Conservation (phyloP, 2,888 invertebrate species). For the Ochropacha duplaris region DNA sequence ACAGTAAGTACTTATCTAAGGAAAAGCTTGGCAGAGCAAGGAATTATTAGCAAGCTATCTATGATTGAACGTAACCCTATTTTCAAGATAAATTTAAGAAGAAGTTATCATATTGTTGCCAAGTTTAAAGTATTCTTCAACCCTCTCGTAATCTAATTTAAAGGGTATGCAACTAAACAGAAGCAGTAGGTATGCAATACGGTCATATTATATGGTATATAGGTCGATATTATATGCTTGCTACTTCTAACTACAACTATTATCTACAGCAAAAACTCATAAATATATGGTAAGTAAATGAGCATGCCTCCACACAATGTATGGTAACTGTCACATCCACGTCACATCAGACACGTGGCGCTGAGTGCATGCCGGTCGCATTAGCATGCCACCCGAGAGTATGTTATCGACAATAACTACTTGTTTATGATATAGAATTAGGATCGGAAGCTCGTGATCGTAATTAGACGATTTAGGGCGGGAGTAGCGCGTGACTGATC, state of each 20-base stretch:
- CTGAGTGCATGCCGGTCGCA: conserved; percentile 22
- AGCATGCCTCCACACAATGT: conserved; percentile 19
- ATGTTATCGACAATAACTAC: conserved; percentile 33
- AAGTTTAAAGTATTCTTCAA: conserved; percentile 12
- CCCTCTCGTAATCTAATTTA: conserved; percentile 25
- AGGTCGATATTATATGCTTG: not conserved
- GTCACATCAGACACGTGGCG: conserved; percentile 42
- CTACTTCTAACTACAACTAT: conserved; percentile 18
- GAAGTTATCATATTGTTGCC: conserved; percentile 17
- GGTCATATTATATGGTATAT: no score
- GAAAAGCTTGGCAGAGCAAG: not conserved
- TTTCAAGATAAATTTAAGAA: conserved; percentile 7
- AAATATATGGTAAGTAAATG: conserved; percentile 35
- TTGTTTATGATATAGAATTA: conserved; percentile 62
- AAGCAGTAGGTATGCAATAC: not conserved
- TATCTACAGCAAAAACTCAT: conserved; percentile 41
- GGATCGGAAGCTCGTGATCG: conserved; percentile 72
- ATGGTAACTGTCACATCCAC: conserved; percentile 21
- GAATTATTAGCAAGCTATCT: not conserved
- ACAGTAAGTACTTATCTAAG: not conserved
- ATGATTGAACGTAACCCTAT: not conserved
- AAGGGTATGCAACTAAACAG: conserved; percentile 3
- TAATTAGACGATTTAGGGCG: conserved; percentile 61
- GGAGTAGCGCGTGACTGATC: conserved; percentile 72
- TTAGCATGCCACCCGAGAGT: conserved; percentile 20